These are phyloP conservation scores for Coptotermes formosanus DNA, from an alignment of 1,140 invertebrate species.

Conservation along the genomic window DNA sequence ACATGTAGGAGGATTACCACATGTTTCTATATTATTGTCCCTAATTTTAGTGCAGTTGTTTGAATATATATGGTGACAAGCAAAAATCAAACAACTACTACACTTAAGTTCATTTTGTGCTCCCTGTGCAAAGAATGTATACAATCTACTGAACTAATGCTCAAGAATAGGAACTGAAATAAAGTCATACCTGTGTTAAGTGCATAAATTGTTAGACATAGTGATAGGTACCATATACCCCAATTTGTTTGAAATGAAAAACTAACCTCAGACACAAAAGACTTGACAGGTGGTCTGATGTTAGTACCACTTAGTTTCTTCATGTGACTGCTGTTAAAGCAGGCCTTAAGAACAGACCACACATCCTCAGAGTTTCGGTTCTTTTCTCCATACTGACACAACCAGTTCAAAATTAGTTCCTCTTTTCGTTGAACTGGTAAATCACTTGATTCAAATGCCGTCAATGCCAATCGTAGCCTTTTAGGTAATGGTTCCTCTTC, in stretches of 20 bases:
- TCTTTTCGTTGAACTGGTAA: conserved; percentile 2
- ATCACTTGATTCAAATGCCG: not conserved
- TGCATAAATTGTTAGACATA: too few species aligned
- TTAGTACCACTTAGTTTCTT: not conserved
- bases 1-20: too few species aligned
- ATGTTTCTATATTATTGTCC: too few species aligned
- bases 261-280: not conserved
- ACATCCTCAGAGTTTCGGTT: not conserved
- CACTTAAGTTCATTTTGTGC: too few species aligned
- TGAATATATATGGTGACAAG: too few species aligned
- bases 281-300: not conserved
- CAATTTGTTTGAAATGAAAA: not conserved
- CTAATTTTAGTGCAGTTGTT: too few species aligned
- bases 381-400: not conserved
- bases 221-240: too few species aligned
- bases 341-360: not conserved
- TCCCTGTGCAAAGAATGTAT: too few species aligned
- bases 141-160: too few species aligned
- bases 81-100: too few species aligned
- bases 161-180: too few species aligned
- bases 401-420: not conserved
- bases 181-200: too few species aligned
- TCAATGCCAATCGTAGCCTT: not conserved
- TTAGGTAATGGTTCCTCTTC: not conserved
- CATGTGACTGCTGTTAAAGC: not conserved